Base-by-base conservation (phyloP, 2,113 vertebrate genomes). In the Pterophyllum scalare region DNA sequence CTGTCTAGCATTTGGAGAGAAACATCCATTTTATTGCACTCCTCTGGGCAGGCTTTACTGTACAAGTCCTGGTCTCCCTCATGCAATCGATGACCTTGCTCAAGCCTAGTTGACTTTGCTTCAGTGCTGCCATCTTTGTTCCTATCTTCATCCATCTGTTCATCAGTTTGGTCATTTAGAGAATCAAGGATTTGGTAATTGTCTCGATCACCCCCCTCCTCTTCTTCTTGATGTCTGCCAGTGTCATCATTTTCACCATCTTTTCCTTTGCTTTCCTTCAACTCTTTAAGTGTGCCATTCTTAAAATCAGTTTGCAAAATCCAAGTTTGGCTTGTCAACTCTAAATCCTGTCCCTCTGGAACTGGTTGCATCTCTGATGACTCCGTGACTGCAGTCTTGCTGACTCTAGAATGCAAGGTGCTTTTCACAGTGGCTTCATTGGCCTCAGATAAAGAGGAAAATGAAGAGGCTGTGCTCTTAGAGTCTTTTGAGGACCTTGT, bases 141-240 rank as follows among this genome's bases (percentile, higher is more conserved):
- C 26, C 17, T 3, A 9, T 5, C 49, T 54, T 57, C 24, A 3
- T 80, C 49, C 20, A 46, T 64, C 35, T 87, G 35, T 24, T 59
- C 58, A 26, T 81, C 75, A 7, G 24, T 78, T 64, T 65, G 61
- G 2, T 84, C 70, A 17, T 76, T 86, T 1, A 88, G n/a, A 5
- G 88, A 77, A 77, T 87, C 83, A 3, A 85, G 26, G n/a, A 85
- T 59, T 60, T 87, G 60, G 40, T 59, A 1, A 19, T 31, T 77
- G 59, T 83, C 74, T 5, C 2, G 0, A 0, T 77, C 22, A 1
- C 75, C 49, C 13, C 57, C 67, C 35, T 59, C 38, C 33, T 81
- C 22, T 38, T 12, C n/a, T 9, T 52, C 24, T 72, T 31, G 43
- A 31, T 72, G 65, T 31, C 20, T 72, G 11, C 28, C 46, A 52